Conservation (phyloP, 2,797 vertebrate species). For the Rhinella marina region DNA sequence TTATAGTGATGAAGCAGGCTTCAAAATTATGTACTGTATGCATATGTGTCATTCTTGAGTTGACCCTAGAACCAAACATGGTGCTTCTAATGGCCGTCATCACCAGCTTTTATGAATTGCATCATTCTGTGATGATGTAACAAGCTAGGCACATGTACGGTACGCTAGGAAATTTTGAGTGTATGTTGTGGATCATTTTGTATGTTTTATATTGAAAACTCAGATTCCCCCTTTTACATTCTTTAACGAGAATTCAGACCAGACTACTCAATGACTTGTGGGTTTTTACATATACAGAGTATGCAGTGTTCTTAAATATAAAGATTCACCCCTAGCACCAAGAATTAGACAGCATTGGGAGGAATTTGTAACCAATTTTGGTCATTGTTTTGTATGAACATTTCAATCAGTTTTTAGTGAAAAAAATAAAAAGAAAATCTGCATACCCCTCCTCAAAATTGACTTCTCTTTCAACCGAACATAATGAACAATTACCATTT, state of each 20-base stretch:
- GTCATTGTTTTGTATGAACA: neutral
- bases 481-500: conserved; percentile 12
- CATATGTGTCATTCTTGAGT: conserved; percentile 43
- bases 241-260: neutral
- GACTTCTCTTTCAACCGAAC: conserved; percentile 5
- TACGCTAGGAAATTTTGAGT: conserved; percentile 4
- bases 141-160: conserved; percentile 5
- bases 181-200: conserved; percentile 35
- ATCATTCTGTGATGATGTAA: conserved; percentile 13
- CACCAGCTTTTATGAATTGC: conserved; percentile 12
- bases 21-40: conserved; percentile 54
- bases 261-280: neutral
- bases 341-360: neutral
- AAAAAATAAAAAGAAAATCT: neutral
- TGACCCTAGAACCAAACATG: conserved; percentile 15
- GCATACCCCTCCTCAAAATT: neutral
- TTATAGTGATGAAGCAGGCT: conserved; percentile 64
- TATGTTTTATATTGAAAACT: conserved; percentile 44
- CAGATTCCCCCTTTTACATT: conserved; percentile 1
- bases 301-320: neutral
- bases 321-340: neutral
- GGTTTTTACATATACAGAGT: neutral
- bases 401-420: neutral
- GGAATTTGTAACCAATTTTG: neutral
- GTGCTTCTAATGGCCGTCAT: neutral